phyloP scores from a whole-genome alignment of 2,888 invertebrate genomes.

The Drosophila ustulata region DNA sequence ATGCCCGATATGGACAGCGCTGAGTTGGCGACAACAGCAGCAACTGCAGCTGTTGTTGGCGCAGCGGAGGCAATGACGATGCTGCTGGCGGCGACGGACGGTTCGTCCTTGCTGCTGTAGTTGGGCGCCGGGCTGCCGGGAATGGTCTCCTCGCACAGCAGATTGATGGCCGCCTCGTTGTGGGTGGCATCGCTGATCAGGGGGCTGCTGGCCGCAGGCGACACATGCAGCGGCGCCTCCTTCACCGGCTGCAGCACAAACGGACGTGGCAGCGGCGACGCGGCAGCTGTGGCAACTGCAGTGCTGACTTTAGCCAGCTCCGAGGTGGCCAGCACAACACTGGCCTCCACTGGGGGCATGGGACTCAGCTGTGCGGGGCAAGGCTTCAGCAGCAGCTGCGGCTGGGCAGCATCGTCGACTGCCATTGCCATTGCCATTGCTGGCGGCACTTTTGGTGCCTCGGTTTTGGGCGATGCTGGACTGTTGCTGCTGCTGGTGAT shows the following conservation, averaged over 20 bases:
- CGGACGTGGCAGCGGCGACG: constrained; percentile 37
- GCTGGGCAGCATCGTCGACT: constrained; percentile 8
- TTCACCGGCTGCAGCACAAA: constrained; percentile 48
- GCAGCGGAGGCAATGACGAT: neutral
- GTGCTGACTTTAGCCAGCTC: neutral
- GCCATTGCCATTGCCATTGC: neutral
- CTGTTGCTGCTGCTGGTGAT: constrained; percentile 24
- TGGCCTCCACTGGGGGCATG: neutral
- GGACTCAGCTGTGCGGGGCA: neutral
- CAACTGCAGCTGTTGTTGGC: neutral
- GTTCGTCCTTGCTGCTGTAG: constrained; percentile 82
- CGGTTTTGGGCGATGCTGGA: constrained; percentile 39
- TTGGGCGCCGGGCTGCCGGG: constrained; percentile 93
- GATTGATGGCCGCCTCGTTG: constrained; percentile 88
- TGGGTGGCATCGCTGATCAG: constrained; percentile 73
- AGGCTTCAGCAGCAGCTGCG: constrained; percentile 19
- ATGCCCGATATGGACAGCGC: neutral
- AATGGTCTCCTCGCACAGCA: constrained; percentile 95
- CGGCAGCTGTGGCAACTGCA: neutral
- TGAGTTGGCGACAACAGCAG: neutral
- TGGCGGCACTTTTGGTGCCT: constrained; percentile 1
- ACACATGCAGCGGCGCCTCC: constrained; percentile 39
- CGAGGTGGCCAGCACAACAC: neutral
- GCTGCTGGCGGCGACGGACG: neutral
- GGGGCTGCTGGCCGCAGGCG: constrained; percentile 57